Evolutionary conservation across 2,113 vertebrate genomes (phyloP).

Genomic region (Plecturocebus donacophilus): DNA sequence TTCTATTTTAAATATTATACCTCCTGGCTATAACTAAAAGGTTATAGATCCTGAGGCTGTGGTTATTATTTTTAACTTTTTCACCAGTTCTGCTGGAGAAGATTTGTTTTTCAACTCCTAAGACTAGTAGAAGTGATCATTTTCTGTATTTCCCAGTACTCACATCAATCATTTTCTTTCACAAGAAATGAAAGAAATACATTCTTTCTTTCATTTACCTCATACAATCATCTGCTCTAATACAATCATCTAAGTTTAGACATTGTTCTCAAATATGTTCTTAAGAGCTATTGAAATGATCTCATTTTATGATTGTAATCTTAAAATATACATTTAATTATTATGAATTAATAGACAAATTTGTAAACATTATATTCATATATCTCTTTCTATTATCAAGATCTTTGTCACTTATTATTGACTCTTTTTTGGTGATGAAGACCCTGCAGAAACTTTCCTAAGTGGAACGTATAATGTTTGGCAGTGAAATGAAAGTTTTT

Average conservation of each 20-base stretch:
- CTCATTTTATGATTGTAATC: neutral
- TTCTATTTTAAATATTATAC: neutral
- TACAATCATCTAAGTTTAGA: neutral
- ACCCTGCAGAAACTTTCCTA: neutral
- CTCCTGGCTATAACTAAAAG: neutral
- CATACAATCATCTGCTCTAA: neutral
- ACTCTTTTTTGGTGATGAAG: neutral
- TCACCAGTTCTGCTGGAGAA: neutral
- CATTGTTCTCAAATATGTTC: neutral
- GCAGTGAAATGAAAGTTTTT: neutral
- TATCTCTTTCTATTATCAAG: neutral
- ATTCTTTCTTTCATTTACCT: too few relatives aligned
- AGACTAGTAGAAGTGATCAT: neutral
- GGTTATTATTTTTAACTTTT: neutral
- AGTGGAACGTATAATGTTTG: neutral
- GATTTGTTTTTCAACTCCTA: neutral
- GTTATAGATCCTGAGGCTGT: neutral
- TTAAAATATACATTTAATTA: neutral
- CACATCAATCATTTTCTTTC: neutral
- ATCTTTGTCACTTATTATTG: neutral
- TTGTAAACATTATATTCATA: neutral
- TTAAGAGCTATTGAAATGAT: neutral
- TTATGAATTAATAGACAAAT: neutral
- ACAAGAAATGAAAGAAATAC: too few relatives aligned
- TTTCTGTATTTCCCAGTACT: neutral